A percentile compares a stretch with the other conserved stretches of the same genome.
phyloP scores from a whole-genome alignment of 2,797 vertebrate species.

The Prunella strophiata region DNA sequence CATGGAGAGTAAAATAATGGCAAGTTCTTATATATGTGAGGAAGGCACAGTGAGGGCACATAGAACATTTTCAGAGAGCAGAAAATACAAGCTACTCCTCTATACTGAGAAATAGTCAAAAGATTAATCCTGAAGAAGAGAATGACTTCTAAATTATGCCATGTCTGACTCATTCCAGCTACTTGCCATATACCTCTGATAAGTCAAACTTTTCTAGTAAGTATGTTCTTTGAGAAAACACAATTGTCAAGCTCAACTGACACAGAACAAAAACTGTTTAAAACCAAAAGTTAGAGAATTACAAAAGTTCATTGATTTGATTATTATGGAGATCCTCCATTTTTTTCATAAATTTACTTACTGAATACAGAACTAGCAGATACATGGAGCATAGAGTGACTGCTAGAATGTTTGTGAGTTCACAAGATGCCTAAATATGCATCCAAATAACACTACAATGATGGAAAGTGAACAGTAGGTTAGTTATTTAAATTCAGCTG shows the following conservation, averaged over 20 bases:
- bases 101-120: background rate
- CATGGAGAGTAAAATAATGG: background rate
- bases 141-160: background rate
- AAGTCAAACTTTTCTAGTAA: background rate
- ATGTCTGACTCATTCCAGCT: background rate
- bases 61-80: background rate
- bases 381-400: background rate
- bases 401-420: background rate
- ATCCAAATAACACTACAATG: background rate
- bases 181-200: background rate
- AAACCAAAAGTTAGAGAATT: background rate
- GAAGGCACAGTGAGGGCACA: background rate
- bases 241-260: background rate
- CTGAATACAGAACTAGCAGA: background rate
- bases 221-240: background rate
- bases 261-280: background rate
- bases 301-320: background rate
- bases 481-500: background rate
- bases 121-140: background rate
- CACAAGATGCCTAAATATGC: background rate
- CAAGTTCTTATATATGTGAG: background rate
- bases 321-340: background rate
- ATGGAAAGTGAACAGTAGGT: background rate
- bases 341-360: background rate
- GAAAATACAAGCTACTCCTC: background rate